These are phyloP conservation scores for Neomicropteryx cornuta DNA, from an alignment of 1,140 invertebrate genomes.

Conservation along the genomic window DNA sequence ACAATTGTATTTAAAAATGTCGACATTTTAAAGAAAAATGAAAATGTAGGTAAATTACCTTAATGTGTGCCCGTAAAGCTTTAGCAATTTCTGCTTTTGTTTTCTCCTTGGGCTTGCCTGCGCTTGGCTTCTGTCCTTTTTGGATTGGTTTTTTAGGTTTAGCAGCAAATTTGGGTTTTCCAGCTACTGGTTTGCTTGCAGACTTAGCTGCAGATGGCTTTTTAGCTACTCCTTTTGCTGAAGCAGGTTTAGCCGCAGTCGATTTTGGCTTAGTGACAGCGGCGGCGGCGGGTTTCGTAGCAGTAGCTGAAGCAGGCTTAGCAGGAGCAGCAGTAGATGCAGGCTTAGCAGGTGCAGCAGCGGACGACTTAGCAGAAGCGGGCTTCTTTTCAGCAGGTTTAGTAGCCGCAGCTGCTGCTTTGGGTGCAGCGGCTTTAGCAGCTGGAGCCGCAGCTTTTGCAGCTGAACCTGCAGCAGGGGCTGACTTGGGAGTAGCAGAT, in stretches of 20 bases:
- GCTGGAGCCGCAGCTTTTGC: conserved; percentile 22
- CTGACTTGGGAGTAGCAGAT: conserved; percentile 23
- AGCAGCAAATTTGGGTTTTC: conserved; percentile 39
- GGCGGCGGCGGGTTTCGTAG: conserved; percentile 33
- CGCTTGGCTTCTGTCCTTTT: conserved; percentile 42
- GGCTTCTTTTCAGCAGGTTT: conserved; percentile 39
- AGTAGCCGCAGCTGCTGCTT: conserved; percentile 34
- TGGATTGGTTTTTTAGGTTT: conserved; percentile 54
- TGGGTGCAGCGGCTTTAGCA: conserved; percentile 36
- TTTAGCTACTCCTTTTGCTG: conserved; percentile 34
- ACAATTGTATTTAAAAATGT: background rate
- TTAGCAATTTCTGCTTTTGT: conserved; percentile 31
- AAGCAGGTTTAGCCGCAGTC: conserved; percentile 38
- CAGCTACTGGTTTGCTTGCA: conserved; percentile 29
- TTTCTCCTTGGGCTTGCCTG: conserved; percentile 43
- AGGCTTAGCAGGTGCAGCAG: conserved; percentile 32
- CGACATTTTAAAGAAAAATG: conserved; percentile 3
- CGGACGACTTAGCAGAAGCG: conserved; percentile 19
- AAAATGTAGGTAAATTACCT: conserved; percentile 42
- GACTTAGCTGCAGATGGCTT: conserved; percentile 36
- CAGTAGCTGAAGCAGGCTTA: conserved; percentile 15
- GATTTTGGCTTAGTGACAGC: conserved; percentile 43
- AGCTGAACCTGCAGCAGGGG: conserved; percentile 28
- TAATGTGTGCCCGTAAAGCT: conserved; percentile 67
- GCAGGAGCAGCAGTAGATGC: conserved; percentile 27